Base-by-base conservation (phyloP, 2,113 vertebrate species). In the Rhea americana region DNA sequence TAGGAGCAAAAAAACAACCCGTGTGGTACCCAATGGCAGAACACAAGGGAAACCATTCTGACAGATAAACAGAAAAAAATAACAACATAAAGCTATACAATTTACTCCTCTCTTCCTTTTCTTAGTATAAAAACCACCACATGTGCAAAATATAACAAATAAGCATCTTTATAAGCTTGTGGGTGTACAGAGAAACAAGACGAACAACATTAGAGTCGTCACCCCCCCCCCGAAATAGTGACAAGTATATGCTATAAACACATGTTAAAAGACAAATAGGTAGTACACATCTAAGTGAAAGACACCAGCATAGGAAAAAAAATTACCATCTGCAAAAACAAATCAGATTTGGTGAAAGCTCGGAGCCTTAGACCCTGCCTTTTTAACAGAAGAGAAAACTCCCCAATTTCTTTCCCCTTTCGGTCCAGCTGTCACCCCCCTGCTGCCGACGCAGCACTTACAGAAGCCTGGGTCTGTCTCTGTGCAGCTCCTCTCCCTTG, bases 401-500 rank as follows among this genome's bases (percentile, higher is more conserved):
- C 39, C 45, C 4, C 16, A 7, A 35, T 80, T 90, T 71, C 37
- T 59, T 77, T 24, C n/a, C 67, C 48, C 91, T 93, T 90, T 51
- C 84, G 74, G 74, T 11, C 70, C 83, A 78, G 66, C 73, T 53
- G 4, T 16, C 84, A 76, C 8, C 12, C 70, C 90, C 70, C 83
- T 93, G 72, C 91, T 95, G 70, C 68, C 85, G 65, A 5, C 56
- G 65, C 39, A 72, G 81, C 89, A 79, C 70, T 94, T 82, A 61
- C 87, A 89, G 83, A 28, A 86, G 87, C 82, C 93, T 28, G 76
- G 41, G 6, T 96, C 86, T 95, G 90, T n/a, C 74, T 93, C 68
- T 77, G 30, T 82, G 73, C 78, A 58, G 89, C 90, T 94, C 61
- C 85, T 94, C 87, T 96, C 89, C 80, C 79, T 92, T 89, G 67